Conservation (phyloP, 2,113 vertebrate genomes). For the Perccottus glenii region DNA sequence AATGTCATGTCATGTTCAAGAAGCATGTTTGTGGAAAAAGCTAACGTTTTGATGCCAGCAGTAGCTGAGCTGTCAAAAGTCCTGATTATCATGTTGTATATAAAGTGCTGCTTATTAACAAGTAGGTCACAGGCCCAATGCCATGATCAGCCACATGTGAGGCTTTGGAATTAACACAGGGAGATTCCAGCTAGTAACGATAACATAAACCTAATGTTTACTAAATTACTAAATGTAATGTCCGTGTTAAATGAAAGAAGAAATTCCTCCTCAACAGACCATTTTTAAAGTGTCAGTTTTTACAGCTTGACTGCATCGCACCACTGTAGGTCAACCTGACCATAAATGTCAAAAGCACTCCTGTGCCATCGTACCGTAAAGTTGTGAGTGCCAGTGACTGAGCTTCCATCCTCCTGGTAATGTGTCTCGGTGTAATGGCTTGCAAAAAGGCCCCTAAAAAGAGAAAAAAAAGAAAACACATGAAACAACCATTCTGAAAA, state of each 20-base stretch:
- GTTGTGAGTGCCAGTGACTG: slow-evolving; percentile 81
- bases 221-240: neutral
- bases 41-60: too few species aligned
- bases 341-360: slow-evolving; percentile 46
- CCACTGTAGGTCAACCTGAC: slow-evolving; percentile 30
- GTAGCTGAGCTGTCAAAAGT: slow-evolving; percentile 44
- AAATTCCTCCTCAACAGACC: slow-evolving; percentile 8
- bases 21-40: too few species aligned
- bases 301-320: slow-evolving; percentile 13
- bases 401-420: slow-evolving; percentile 85
- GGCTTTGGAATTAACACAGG: slow-evolving; percentile 26
- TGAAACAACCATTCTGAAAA: neutral
- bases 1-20: too few species aligned
- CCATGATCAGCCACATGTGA: slow-evolving; percentile 3
- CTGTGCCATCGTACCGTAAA: slow-evolving; percentile 81
- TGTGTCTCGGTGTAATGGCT: slow-evolving; percentile 92
- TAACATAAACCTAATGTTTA: neutral
- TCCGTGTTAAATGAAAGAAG: neutral
- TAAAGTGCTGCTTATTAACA: slow-evolving; percentile 55
- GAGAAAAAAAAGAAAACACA: neutral
- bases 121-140: slow-evolving; percentile 41
- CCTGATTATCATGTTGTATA: slow-evolving; percentile 54
- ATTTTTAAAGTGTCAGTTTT: slow-evolving; percentile 33
- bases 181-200: neutral
- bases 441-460: slow-evolving; percentile 87